Percentiles rank a stretch among this genome's conserved stretches.
Evolutionary conservation across 2,888 invertebrate species (phyloP).

Genomic region (Ochropleura plecta): DNA sequence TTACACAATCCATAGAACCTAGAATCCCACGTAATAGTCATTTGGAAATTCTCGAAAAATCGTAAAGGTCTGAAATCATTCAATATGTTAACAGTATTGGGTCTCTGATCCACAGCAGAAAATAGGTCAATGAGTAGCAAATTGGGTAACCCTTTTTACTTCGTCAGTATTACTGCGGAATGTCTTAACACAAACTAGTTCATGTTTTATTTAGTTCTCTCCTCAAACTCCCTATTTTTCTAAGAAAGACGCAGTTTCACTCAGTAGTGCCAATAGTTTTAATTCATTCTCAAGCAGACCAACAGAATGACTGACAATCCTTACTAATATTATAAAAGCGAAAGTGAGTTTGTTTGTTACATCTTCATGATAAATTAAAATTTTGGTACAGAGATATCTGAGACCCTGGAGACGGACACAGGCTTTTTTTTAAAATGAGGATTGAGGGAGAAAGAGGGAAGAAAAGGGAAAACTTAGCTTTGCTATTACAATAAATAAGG

Average conservation of each 20-base stretch:
- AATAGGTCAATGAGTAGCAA: conserved; percentile 30
- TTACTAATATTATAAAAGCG: too few relatives aligned
- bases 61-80: neutral
- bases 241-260: neutral
- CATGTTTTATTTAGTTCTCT: conserved; percentile 21
- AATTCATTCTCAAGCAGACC: neutral
- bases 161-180: conserved; percentile 1
- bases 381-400: too few relatives aligned
- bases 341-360: too few relatives aligned
- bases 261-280: too few relatives aligned
- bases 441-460: too few relatives aligned
- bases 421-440: too few relatives aligned
- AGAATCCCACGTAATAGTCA: neutral
- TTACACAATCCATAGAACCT: too few relatives aligned
- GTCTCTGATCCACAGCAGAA: conserved; percentile 4
- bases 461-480: too few relatives aligned
- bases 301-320: neutral
- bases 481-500: too few relatives aligned
- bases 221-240: neutral
- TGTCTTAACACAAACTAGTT: neutral
- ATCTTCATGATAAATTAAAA: too few relatives aligned
- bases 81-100: neutral
- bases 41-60: neutral
- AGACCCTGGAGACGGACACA: too few relatives aligned
- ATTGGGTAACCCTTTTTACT: conserved; percentile 22